These are phyloP conservation scores for Himalopsyche kuldschensis DNA, from an alignment of 2,888 invertebrate genomes.

Conservation along the genomic window DNA sequence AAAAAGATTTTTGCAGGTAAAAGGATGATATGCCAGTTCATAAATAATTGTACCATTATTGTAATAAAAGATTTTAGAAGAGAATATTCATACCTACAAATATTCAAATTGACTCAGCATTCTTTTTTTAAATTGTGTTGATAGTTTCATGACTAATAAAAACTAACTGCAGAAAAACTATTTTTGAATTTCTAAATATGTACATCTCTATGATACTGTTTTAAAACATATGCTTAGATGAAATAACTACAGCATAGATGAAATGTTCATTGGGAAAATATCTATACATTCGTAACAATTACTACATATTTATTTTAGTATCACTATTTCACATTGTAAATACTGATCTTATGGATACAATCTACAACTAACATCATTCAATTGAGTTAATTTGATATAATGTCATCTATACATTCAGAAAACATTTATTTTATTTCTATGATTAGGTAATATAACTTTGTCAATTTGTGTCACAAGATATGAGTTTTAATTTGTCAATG, in stretches of 20 bases:
- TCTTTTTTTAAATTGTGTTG: background rate
- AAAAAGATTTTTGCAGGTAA: background rate
- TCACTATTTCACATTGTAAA: background rate
- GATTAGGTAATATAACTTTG: background rate
- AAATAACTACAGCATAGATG: background rate
- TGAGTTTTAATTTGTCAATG: background rate
- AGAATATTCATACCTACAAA: background rate
- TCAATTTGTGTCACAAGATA: background rate
- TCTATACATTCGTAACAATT: background rate
- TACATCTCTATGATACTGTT: too few relatives aligned
- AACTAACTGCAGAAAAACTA: too few relatives aligned
- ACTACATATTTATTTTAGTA: background rate
- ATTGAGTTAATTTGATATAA: background rate
- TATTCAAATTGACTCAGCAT: background rate
- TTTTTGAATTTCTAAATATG: too few relatives aligned
- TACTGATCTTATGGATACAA: background rate
- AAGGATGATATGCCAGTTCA: background rate
- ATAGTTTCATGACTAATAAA: too few relatives aligned
- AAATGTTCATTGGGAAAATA: too few relatives aligned
- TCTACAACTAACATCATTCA: background rate
- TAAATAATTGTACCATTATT: too few relatives aligned
- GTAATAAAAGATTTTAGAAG: background rate
- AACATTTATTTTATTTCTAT: constrained; percentile 1
- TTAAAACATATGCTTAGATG: background rate
- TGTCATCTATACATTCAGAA: background rate